Conservation (phyloP, 2,113 vertebrate species). For the Osmerus eperlanus region DNA sequence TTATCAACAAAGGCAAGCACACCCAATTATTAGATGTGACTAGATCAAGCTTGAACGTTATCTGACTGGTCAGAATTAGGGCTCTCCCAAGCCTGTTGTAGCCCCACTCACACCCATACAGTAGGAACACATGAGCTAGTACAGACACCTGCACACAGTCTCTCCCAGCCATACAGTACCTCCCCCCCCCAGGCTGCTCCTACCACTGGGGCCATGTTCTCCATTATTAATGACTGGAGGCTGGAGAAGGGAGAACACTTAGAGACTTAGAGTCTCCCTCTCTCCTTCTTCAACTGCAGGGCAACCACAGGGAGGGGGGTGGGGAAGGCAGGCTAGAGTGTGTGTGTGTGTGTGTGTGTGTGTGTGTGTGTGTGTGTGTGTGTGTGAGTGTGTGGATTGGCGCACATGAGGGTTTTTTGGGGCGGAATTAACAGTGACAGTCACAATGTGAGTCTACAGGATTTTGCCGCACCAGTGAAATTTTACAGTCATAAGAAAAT, state of each 20-base stretch:
- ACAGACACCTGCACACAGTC: constrained; percentile 16
- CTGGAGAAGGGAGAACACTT: constrained; percentile 53
- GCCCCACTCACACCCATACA: not conserved
- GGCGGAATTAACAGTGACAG: constrained; percentile 17
- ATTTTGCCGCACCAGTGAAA: constrained; percentile 31
- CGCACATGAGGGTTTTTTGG: constrained; percentile 3
- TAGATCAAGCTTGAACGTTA: too few species aligned
- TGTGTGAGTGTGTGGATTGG: not conserved
- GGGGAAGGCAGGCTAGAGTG: not conserved
- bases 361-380: constrained; percentile 15
- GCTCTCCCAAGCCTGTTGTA: too few species aligned
- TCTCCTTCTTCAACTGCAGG: constrained; percentile 13
- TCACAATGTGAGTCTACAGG: constrained; percentile 25
- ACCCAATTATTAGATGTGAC: too few species aligned
- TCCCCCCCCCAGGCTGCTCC: constrained; percentile 29
- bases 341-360: not conserved
- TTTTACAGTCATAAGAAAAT: constrained; percentile 59
- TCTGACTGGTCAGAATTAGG: too few species aligned
- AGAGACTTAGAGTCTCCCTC: constrained; percentile 48
- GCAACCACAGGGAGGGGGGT: constrained; percentile 10
- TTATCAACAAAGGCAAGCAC: too few species aligned
- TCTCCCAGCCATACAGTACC: constrained; percentile 16
- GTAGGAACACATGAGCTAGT: not conserved
- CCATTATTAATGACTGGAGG: constrained; percentile 63
- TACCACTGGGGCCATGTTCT: constrained; percentile 30